Base-by-base conservation (phyloP, 2,113 vertebrate genomes). In the Albula goreensis region DNA sequence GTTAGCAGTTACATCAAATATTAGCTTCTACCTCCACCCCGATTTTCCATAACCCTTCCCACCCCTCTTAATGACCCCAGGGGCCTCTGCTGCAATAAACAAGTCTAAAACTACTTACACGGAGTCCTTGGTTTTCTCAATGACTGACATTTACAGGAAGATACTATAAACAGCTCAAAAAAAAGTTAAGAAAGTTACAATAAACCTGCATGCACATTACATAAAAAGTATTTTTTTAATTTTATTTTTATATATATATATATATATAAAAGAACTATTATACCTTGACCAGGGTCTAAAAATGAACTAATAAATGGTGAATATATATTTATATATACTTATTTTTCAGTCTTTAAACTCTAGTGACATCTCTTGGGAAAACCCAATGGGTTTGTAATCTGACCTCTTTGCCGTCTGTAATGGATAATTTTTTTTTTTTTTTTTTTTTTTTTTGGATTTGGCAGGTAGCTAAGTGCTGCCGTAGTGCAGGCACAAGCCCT, bases 191-290 rank as follows among this genome's bases (percentile, higher is more conserved):
- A 96, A 96, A 96, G 93, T 96, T 95, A 97, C 96, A 93, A 96
- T 95, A 96, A 97, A 95, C 96, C 95, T 95, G 97, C 97, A 98
- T 98, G 98, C 97, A 99, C 95, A 96, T 22, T 97, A 98, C 96
- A 98, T 96, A 94, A 97, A 97, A 96, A 95, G 94, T 94, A 90
- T 89, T 88, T 90, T 93, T 92, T 94, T 93, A 93, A 93, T 94
- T 93, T 96, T 96, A 97, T 96, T 85, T 89, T 95, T 94, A 94
- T 95, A 96, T 97, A 97, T 96, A 97, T 41, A 41, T 41, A 41
- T 41, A 41, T 41, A 41, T 41, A 41, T 41, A 95, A 97, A 96
- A 94, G 95, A 92, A 89, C 89, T 89, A 90, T 89, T 89, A 92
- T 89, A 90, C 89, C 89, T 89, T 82, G 90, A 89, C 85, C 89